Evolutionary conservation across 2,797 vertebrate genomes (phyloP), one percentile per base, ranked within the genome.

Genomic region (Sebastiscus albofasciatus): DNA sequence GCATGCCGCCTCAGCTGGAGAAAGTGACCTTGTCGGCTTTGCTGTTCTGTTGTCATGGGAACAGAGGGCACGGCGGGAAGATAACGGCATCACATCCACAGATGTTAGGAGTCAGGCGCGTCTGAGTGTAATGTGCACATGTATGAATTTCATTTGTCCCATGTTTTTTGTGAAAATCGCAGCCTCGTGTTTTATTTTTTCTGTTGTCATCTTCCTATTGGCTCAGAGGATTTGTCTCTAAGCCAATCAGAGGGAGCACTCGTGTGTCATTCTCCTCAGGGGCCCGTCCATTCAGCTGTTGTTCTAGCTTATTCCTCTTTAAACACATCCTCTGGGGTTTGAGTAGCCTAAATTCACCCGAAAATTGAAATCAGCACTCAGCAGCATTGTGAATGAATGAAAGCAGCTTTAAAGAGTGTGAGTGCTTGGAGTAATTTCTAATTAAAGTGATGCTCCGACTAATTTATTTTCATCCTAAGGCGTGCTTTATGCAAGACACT

Each of bases 31-130:
- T 93, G 94, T 87, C 61, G 46, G 75, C 80, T 77, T 78, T 78
- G 87, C 83, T 82, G 82, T 83, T 86, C 87, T 88, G 94, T 95
- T 93, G 91, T 94, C 94, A 94, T 94, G 92, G 93, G 86, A 94
- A 96, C 94, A 86, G 76, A 79, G 83, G 85, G 60, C 85, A 73
- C 75, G 75, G 75, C 75, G 29, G 79, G 78, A 62, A 71, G 82
- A 87, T 67, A 49, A 22, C 18, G 14, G 26, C 60, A 74, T 42
- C 58, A 58, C 59, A 75, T 66, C 81, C 46, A 33, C 62, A 83
- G 52, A 54, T 46, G 66, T 62, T 39, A 60, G 58, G 81, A 69
- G 42, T 60, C 22, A 54, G 27, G 31, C 71, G 36, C 31, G 52
- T 75, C 67, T 81, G 72, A 77, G 42, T 10, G 27, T 31, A 1